Base-by-base conservation (phyloP, 2,888 invertebrate genomes). In the Selenia dentaria region DNA sequence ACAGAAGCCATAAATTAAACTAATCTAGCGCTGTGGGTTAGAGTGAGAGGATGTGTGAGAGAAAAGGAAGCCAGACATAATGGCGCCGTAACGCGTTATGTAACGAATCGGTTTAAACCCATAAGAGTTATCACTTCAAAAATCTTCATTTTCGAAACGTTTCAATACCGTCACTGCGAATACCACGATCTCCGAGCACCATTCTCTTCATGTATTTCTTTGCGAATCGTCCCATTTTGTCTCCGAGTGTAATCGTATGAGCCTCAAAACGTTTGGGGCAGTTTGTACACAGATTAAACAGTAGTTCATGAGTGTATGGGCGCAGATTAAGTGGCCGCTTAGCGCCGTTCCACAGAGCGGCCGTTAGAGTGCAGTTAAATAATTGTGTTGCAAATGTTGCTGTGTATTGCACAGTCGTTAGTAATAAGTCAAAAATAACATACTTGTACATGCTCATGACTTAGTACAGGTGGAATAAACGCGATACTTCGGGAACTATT, bases 141-240 rank as follows among this genome's bases (percentile, higher is more conserved):
- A 16, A 2, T 16, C 3, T 3, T 16, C 16, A 4, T 4, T 4
- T 2, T 12, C 4, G 2, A 3, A 24, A 6, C 34, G 34, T 34
- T 38, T 10, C 9, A 39, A 41, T 39, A 36, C 10, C 43, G 40
- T 28, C 2, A 1, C 24, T 6, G 24, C 12, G n/a, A 27, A 49
- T 44, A 35, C 12, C 9, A 27, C 43, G 49, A 43, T 50, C 52
- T 24, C 52, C 47, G 31, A 56, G 52, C 48, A 55, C 54, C 48
- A 54, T 55, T 54, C 54, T 28, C 28, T 22, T 42, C 46, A n/a
- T 41, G 56, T 59, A 59, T 59, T 59, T 59, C 59, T 59, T 51
- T 34, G 48, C 28, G 54, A 54, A 54, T 52, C 54, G 48, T 37
- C 14, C 36, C 56, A 40, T 54, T 59, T 56, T 59, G 59, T 59